Base-by-base conservation (phyloP, 1,140 invertebrate genomes). In the Lepidurus arcticus region DNA sequence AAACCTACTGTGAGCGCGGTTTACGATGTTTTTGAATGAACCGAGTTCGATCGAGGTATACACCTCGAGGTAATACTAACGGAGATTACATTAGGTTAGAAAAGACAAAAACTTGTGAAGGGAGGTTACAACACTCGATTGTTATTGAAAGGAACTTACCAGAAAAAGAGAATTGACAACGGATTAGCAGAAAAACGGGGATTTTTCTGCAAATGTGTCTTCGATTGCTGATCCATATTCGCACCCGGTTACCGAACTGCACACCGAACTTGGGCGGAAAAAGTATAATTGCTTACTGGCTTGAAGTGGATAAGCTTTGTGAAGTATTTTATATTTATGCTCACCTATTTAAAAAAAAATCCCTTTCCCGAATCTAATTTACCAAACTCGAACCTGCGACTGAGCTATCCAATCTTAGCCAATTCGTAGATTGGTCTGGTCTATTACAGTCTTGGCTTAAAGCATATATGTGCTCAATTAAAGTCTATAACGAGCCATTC, bases 111-210 rank as follows among this genome's bases (percentile, higher is more conserved):
- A 34, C 34, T 34, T 34, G 34, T 4, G 34, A 34, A 4, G 4
- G 3, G 34, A 4, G 1, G 34, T 34, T 34, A 34, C 4, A 34
- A 34, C 34, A 34, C 34, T 34, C 34, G 34, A 34, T 34, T 3
- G 2, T 4, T 0, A 21, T 65, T 6, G n/a, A 75, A 24, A 42
- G 3, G 7, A 75, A 75, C 34, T 16, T 76, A 76, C 75, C 75
- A 76, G 43, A 76, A 76, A 24, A 76, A 76, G 2, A 76, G 0
- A 9, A 34, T 47, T 10, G 75, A 76, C 5, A 76, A 10, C 13
- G 44, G 1, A 21, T 10, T 44, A 2, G 75, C 75, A 5, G 26
- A 44, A 16, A 42, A 5, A 34, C 44, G 10, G 24, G 75, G 75
- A 76, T 45, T 76, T 45, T 76, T 47, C 10, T 10, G 10, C 11